Percentiles rank a stretch among this genome's conserved stretches.
These are phyloP conservation scores for Poeciliopsis paucimaculata DNA, from an alignment of 2,797 vertebrate species.

Conservation along the genomic window DNA sequence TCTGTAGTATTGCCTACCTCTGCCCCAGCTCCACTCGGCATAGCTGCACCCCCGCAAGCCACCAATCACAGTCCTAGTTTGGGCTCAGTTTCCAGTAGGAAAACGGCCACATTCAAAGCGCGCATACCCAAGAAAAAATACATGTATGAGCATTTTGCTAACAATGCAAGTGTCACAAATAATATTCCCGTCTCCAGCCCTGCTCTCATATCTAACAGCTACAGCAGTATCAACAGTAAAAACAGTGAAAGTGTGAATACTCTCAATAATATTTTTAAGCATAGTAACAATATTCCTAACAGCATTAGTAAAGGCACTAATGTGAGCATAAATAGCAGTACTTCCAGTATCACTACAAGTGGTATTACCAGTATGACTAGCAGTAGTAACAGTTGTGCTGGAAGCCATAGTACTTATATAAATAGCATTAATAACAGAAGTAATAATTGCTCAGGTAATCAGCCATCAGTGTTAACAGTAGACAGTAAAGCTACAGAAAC, in stretches of 20 bases:
- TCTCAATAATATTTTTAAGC: conserved; percentile 54
- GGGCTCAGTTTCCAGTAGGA: conserved; percentile 84
- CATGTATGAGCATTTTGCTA: conserved; percentile 83
- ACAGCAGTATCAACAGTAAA: conserved; percentile 62
- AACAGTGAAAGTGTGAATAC: conserved; percentile 47
- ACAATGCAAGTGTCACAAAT: conserved; percentile 59
- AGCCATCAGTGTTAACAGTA: conserved; percentile 63
- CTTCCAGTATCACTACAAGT: conserved; percentile 47
- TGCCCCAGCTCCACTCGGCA: conserved; percentile 49
- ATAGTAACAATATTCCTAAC: conserved; percentile 59
- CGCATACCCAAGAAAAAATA: conserved; percentile 88
- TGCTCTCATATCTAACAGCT: conserved; percentile 63
- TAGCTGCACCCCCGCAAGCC: conserved; percentile 41
- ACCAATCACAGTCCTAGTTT: conserved; percentile 69
- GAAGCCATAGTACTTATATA: conserved; percentile 61
- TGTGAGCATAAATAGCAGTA: conserved; percentile 41
- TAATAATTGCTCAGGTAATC: conserved; percentile 76
- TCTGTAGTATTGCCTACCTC: conserved; percentile 65
- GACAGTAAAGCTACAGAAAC: conserved; percentile 60
- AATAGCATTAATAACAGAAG: conserved; percentile 66
- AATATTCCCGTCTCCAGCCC: conserved; percentile 70
- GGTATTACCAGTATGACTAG: conserved; percentile 43
- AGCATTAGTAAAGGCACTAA: conserved; percentile 56
- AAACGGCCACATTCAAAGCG: conserved; percentile 93
- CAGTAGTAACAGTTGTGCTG: conserved; percentile 58